phyloP scores from a whole-genome alignment of 2,888 invertebrate genomes.

The Candidula unifasciata region DNA sequence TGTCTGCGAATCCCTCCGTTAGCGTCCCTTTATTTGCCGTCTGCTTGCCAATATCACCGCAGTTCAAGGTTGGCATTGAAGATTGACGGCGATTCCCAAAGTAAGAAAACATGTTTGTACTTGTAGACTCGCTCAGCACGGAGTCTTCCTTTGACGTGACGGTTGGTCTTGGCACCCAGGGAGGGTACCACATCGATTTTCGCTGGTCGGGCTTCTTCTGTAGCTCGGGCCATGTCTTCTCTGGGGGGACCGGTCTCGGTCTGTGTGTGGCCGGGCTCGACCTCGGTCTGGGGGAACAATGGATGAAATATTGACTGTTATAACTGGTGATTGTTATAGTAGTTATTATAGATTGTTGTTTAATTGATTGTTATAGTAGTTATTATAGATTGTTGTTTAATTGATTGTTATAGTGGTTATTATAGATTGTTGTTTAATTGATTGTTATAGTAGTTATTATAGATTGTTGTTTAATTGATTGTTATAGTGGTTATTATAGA shows the following conservation, averaged over 20 bases:
- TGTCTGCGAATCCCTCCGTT: not conserved
- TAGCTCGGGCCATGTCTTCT: constrained; percentile 55
- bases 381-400: too few relatives aligned
- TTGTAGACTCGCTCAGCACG: constrained; percentile 65
- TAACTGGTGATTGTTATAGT: not conserved
- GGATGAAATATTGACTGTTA: not conserved
- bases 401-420: too few relatives aligned
- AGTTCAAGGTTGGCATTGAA: constrained; percentile 17
- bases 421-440: too few relatives aligned
- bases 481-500: too few relatives aligned
- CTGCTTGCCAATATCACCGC: constrained; percentile 48
- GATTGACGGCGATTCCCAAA: constrained; percentile 54
- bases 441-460: too few relatives aligned
- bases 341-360: too few relatives aligned
- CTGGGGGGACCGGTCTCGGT: constrained; percentile 56
- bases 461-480: too few relatives aligned
- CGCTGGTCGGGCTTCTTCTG: constrained; percentile 51
- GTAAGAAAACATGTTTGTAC: constrained; percentile 61
- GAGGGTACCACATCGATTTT: not conserved
- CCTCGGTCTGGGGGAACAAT: constrained; percentile 58
- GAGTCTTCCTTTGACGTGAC: constrained; percentile 61
- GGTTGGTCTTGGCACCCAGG: constrained; percentile 48
- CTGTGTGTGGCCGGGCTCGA: constrained; percentile 43
- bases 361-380: too few relatives aligned
- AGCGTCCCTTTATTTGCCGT: not conserved